Evolutionary conservation across 2,113 vertebrate genomes (phyloP).

Genomic region (Corythornis vintsioides): DNA sequence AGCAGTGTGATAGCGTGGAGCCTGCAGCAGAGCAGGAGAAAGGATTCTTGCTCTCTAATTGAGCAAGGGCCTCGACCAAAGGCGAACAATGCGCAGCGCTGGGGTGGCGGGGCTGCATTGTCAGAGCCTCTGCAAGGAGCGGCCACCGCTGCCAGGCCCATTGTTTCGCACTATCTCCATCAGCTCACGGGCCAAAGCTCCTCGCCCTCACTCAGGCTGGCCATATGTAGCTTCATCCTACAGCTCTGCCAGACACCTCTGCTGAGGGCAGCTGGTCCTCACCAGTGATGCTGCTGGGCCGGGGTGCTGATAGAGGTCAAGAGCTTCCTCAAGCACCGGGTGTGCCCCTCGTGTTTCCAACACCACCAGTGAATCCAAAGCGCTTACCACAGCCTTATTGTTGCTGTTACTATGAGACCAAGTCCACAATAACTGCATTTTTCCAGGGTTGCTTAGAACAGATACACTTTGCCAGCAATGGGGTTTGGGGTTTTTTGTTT

Average conservation of each 20-base stretch:
- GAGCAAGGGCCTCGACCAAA: background rate
- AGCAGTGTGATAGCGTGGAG: background rate
- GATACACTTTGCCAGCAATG: constrained; percentile 2
- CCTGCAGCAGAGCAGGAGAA: background rate
- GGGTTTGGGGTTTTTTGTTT: background rate
- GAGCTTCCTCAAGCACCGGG: rapidly evolving
- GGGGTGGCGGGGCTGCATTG: background rate
- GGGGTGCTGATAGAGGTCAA: background rate
- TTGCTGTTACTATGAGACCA: constrained; percentile 55
- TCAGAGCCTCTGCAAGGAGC: background rate
- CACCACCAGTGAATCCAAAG: background rate
- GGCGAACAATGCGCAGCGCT: background rate
- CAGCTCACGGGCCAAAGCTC: background rate
- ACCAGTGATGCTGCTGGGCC: background rate
- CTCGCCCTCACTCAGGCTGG: rapidly evolving
- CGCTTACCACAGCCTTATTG: constrained; percentile 36
- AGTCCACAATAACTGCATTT: constrained; percentile 55
- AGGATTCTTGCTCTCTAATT: background rate
- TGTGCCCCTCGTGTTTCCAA: background rate
- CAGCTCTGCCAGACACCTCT: background rate
- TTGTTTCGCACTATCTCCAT: background rate
- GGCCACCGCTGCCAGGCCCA: background rate
- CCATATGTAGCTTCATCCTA: background rate
- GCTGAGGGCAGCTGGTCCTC: rapidly evolving
- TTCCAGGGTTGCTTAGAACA: constrained; percentile 12